These are phyloP conservation scores for Macroramphosus scolopax DNA, from an alignment of 2,797 vertebrate genomes.

Conservation along the genomic window DNA sequence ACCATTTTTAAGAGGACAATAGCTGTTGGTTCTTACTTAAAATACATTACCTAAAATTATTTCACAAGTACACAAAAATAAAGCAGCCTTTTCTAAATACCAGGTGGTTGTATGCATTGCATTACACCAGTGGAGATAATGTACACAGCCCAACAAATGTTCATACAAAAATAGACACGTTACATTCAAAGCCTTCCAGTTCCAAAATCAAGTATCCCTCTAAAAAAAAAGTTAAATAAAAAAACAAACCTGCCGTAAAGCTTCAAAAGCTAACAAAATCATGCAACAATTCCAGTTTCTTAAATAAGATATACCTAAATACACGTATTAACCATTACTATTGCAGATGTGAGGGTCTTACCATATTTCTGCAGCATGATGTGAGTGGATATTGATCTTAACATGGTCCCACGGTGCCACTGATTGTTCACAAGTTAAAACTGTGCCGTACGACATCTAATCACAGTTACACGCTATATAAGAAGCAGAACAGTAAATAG, in stretches of 20 bases:
- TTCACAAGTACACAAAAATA: conserved; percentile 26
- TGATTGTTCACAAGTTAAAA: conserved; percentile 30
- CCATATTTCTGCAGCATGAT: conserved; percentile 1
- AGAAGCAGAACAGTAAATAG: conserved; percentile 29
- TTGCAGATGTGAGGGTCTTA: conserved; percentile 6
- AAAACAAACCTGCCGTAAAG: conserved; percentile 1
- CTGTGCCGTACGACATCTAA: conserved; percentile 46
- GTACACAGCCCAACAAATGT: conserved; percentile 32
- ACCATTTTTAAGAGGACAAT: conserved; percentile 24
- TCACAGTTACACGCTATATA: conserved; percentile 38
- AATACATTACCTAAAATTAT: conserved; percentile 25
- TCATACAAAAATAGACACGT: conserved; percentile 53
- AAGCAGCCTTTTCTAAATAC: conserved; percentile 7
- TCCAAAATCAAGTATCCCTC: conserved; percentile 21
- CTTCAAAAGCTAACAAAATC: conserved; percentile 32
- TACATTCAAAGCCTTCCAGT: conserved; percentile 39
- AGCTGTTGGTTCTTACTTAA: conserved; percentile 17
- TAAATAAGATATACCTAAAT: conserved; percentile 39
- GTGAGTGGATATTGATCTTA: conserved; percentile 6
- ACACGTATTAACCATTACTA: conserved; percentile 2
- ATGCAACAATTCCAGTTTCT: conserved; percentile 28
- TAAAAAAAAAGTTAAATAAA: conserved; percentile 13
- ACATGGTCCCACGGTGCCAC: conserved; percentile 20
- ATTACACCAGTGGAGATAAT: conserved; percentile 35
- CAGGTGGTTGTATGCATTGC: conserved; percentile 10